phyloP scores from a whole-genome alignment of 2,888 invertebrate species.

The Diabrotica balteata region DNA sequence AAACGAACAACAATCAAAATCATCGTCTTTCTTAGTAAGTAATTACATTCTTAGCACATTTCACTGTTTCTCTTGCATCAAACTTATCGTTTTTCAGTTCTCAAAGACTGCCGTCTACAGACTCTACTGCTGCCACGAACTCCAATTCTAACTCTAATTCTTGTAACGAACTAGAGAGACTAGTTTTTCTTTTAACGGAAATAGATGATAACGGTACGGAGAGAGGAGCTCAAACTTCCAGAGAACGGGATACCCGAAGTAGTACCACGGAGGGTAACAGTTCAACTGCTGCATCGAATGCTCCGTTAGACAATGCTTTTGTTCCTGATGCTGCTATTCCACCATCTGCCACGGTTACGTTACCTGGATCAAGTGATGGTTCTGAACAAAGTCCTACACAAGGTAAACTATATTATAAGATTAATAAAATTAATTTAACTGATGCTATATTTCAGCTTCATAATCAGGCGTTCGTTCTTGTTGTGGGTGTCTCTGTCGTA shows the following conservation, averaged over 20 bases:
- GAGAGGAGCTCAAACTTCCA: conserved; percentile 22
- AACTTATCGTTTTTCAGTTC: neutral
- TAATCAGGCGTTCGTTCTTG: no score
- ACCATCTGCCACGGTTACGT: no score
- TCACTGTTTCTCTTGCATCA: neutral
- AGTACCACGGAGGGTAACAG: neutral
- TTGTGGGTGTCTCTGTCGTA: no score
- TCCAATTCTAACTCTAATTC: conserved; percentile 45
- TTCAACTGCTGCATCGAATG: neutral
- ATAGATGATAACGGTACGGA: conserved; percentile 43
- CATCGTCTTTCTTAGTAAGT: neutral
- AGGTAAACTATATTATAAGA: no score
- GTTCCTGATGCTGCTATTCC: neutral
- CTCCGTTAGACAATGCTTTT: neutral
- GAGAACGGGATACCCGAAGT: conserved; percentile 4
- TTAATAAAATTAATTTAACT: no score
- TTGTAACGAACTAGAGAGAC: conserved; percentile 45
- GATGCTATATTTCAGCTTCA: no score
- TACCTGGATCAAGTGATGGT: no score
- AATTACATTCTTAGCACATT: no score
- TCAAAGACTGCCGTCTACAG: neutral
- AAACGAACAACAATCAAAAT: conserved; percentile 19
- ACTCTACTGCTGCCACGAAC: neutral
- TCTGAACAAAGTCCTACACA: neutral
- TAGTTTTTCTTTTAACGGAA: conserved; percentile 49